Conservation (phyloP, 2,888 invertebrate species). For the Pocota personata region DNA sequence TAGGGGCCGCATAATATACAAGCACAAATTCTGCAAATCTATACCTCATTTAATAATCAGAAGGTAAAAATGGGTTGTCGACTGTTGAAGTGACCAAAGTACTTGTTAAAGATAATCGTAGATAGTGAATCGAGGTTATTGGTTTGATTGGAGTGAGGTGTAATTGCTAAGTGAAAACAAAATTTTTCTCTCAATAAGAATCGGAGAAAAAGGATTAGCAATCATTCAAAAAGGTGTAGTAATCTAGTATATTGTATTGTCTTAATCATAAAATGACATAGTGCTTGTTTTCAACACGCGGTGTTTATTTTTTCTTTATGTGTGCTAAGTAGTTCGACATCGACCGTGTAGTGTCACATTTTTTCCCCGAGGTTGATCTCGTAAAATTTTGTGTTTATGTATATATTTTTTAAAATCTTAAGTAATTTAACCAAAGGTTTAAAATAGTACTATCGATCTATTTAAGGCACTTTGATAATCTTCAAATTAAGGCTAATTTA, state of each 20-base stretch:
- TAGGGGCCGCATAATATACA: background rate
- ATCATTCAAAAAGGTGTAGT: background rate
- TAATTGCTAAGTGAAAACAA: constrained; percentile 47
- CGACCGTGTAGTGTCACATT: constrained; percentile 57
- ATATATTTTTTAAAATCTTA: constrained; percentile 25
- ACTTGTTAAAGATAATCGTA: background rate
- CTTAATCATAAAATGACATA: background rate
- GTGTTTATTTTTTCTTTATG: constrained; percentile 55
- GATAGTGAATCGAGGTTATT: constrained; percentile 40
- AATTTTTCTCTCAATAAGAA: background rate
- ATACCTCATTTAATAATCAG: background rate
- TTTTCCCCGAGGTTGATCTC: constrained; percentile 34
- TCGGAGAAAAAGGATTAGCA: background rate
- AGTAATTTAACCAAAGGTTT: background rate
- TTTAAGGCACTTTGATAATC: constrained; percentile 16
- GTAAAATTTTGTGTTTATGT: constrained; percentile 25
- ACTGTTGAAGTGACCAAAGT: constrained; percentile 7
- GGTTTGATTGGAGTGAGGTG: constrained; percentile 15
- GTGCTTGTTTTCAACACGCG: constrained; percentile 56
- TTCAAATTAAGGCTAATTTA: constrained; percentile 7
- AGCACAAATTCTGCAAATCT: background rate
- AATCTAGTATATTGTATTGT: background rate
- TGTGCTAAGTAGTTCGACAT: constrained; percentile 25
- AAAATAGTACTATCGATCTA: constrained; percentile 8
- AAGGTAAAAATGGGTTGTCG: constrained; percentile 8